Conservation (phyloP, 2,797 vertebrate genomes). For the Sebastes taczanowskii region DNA sequence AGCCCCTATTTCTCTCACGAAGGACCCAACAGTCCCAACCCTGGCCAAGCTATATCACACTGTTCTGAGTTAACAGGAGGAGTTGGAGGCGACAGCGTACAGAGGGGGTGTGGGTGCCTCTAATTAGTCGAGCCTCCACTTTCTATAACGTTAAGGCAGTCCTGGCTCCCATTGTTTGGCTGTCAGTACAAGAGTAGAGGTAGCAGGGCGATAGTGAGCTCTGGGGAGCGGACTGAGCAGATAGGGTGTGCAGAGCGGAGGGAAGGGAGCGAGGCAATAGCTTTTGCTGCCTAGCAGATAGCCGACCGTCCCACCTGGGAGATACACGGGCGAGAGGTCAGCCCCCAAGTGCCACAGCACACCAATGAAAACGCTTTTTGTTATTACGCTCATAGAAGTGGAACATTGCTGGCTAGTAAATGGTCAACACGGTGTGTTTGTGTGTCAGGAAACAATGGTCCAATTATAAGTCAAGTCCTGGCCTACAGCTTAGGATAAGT, state of each 20-base stretch:
- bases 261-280: constrained; percentile 16
- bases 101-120: constrained; percentile 14
- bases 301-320: constrained; percentile 60
- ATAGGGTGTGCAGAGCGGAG: constrained; percentile 14
- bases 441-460: constrained; percentile 56
- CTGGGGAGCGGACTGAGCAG: constrained; percentile 36
- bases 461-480: constrained; percentile 62
- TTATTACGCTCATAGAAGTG: constrained; percentile 42
- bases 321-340: constrained; percentile 16
- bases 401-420: constrained; percentile 48
- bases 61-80: constrained; percentile 52
- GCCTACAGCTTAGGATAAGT: constrained; percentile 30
- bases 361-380: constrained; percentile 35
- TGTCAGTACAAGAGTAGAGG: constrained; percentile 57
- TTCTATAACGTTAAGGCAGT: constrained; percentile 59
- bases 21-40: constrained; percentile 28
- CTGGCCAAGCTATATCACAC: constrained; percentile 41
- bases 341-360: constrained; percentile 24
- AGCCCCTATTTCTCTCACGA: constrained; percentile 59
- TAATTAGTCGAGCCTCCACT: constrained; percentile 73
- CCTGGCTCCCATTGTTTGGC: constrained; percentile 73
- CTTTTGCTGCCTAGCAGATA: constrained; percentile 41
- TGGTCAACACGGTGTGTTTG: constrained; percentile 30
- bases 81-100: constrained; percentile 24
- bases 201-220: constrained; percentile 39